These are phyloP conservation scores for Florisuga fusca DNA, from an alignment of 2,797 vertebrate genomes.

Conservation along the genomic window DNA sequence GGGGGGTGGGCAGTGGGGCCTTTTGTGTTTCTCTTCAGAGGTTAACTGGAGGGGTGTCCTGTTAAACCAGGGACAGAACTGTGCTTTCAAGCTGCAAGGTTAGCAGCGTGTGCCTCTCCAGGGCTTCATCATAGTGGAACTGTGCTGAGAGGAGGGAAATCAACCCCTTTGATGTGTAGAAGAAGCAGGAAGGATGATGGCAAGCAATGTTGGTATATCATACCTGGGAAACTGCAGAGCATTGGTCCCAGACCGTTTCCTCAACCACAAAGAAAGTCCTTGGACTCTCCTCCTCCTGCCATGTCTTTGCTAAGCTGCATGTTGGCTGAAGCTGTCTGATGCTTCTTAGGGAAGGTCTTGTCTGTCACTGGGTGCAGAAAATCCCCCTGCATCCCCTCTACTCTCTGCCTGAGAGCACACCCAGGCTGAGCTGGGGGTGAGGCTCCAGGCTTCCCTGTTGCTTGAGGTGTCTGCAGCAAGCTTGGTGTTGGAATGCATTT, in stretches of 20 bases:
- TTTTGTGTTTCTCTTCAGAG: background rate
- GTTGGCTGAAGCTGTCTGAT: background rate
- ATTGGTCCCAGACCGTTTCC: background rate
- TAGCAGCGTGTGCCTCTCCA: background rate
- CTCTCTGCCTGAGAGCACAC: background rate
- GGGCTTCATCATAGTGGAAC: background rate
- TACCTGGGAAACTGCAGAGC: background rate
- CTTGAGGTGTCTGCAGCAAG: background rate
- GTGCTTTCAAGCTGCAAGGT: background rate
- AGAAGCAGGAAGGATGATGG: background rate
- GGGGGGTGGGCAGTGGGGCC: background rate
- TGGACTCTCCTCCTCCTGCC: background rate
- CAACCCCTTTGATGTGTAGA: background rate
- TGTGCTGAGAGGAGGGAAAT: background rate
- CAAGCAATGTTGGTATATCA: background rate
- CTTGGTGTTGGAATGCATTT: background rate
- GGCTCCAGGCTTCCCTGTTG: background rate
- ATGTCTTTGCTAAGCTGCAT: background rate
- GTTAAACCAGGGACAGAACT: background rate
- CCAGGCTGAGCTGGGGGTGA: background rate
- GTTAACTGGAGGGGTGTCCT: background rate
- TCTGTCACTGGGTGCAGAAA: background rate
- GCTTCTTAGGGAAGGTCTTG: background rate
- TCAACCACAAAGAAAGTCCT: background rate
- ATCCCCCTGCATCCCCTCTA: background rate